phyloP scores from a whole-genome alignment of 2,797 vertebrate genomes.

The Otus scops region DNA sequence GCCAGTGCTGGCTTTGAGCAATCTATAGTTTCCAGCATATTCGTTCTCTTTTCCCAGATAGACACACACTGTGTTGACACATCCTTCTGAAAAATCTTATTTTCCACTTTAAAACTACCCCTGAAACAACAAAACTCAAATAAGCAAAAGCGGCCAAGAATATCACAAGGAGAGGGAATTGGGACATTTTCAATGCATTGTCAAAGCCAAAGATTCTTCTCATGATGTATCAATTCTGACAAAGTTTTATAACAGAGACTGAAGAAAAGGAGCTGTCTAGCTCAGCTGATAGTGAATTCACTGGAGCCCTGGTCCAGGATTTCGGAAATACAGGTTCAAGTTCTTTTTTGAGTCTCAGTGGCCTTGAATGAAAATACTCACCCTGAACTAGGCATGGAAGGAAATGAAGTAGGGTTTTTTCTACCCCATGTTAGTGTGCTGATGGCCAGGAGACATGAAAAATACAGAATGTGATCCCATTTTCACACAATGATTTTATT shows the following conservation, averaged over 20 bases:
- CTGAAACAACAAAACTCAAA: slow-evolving; percentile 17
- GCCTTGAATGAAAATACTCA: background rate
- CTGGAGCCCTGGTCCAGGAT: background rate
- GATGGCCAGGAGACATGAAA: background rate
- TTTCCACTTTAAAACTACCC: slow-evolving; percentile 20
- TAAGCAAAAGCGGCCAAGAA: slow-evolving; percentile 10
- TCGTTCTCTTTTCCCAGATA: slow-evolving; percentile 7
- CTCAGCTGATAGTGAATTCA: background rate
- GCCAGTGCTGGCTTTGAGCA: slow-evolving; percentile 1
- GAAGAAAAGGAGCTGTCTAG: background rate
- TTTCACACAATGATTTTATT: background rate
- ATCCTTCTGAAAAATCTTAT: slow-evolving; percentile 12
- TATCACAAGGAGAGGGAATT: background rate
- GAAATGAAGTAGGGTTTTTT: background rate
- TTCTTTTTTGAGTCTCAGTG: background rate
- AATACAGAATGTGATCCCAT: background rate
- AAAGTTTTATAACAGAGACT: background rate
- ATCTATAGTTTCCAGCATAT: background rate
- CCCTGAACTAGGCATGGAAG: background rate
- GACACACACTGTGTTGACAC: background rate
- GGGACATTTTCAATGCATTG: background rate
- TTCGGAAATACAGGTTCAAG: background rate
- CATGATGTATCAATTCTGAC: background rate
- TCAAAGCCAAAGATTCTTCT: slow-evolving; percentile 18
- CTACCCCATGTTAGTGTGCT: background rate